Conservation (phyloP, 2,888 invertebrate genomes). For the Phlogophora meticulosa region DNA sequence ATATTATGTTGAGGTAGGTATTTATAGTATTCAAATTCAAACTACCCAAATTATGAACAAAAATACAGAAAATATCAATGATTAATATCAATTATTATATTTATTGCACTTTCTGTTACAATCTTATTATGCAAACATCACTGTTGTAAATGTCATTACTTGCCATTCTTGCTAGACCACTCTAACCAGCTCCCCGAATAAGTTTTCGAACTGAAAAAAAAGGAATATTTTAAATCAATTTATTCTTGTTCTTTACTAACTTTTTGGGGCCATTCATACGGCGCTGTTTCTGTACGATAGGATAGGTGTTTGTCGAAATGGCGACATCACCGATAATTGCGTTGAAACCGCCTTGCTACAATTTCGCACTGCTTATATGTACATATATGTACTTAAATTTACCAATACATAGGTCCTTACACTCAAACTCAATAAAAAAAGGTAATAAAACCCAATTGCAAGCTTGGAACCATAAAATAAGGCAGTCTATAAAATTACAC, state of each 20-base stretch:
- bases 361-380: too few species aligned
- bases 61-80: constrained; percentile 3
- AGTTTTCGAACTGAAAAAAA: constrained; percentile 85
- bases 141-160: constrained; percentile 47
- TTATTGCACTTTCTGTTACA: constrained; percentile 26
- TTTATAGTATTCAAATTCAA: neutral
- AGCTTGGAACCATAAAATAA: neutral
- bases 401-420: too few species aligned
- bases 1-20: neutral
- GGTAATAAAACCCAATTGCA: neutral
- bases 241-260: too few species aligned
- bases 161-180: constrained; percentile 83
- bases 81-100: constrained; percentile 19
- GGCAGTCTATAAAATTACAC: too few species aligned
- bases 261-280: too few species aligned
- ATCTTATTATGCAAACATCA: constrained; percentile 15
- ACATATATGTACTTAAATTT: neutral
- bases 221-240: constrained; percentile 42
- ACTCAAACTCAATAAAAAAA: constrained; percentile 5
- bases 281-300: too few species aligned
- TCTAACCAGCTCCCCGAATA: constrained; percentile 89
- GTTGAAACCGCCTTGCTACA: too few species aligned
- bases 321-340: too few species aligned
- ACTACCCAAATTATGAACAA: neutral
- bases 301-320: too few species aligned